Base-by-base conservation (phyloP, 2,797 vertebrate genomes). In the Denticeps clupeoides region DNA sequence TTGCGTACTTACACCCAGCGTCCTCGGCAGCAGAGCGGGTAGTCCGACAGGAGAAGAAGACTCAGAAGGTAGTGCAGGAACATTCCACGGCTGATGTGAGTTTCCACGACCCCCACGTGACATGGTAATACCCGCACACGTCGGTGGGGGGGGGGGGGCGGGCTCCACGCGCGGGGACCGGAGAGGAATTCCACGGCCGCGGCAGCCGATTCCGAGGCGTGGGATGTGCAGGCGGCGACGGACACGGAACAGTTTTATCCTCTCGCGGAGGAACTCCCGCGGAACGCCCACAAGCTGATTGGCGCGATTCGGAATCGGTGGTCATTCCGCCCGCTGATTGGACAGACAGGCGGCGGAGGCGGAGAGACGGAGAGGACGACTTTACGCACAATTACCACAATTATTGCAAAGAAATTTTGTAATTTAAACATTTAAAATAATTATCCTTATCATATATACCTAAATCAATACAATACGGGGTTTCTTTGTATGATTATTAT, bases 1-100 rank as follows among this genome's bases (percentile, higher is more conserved):
- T n/a, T n/a, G n/a, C n/a, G n/a, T 76, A 93, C 92, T 91, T 69
- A 95, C 93, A 88, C 89, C 93, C 93, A 97, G 67, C 75, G 85
- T 69, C 79, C 84, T 7, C 76, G 73, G 58, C 81, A 82, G 60
- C 79, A 63, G 44, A 71, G 62, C 51, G 88, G 88, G 33, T 82
- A 74, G 29, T 82, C 65, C 21, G 69, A 77, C 24, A 86, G 63
- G 60, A 91, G 70, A 54, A 71, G 68, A 15, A 88, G 75, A 41
- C 77, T 75, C 67, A 90, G 64, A 5, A 82, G 53, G 60, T 76
- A 51, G 63, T 82, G 47, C 60, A 70, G 70, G 56, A 71, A 68
- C 69, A 74, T 71, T 73, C 81, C 77, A 56, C 73, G 53, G 64
- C 67, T 61, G 54, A 59, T 60, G 53, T 70, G 73, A 47, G 53